Evolutionary conservation across 1,140 invertebrate genomes (phyloP), one percentile per base, ranked within the genome.

Genomic region (Mizuhopecten yessoensis): DNA sequence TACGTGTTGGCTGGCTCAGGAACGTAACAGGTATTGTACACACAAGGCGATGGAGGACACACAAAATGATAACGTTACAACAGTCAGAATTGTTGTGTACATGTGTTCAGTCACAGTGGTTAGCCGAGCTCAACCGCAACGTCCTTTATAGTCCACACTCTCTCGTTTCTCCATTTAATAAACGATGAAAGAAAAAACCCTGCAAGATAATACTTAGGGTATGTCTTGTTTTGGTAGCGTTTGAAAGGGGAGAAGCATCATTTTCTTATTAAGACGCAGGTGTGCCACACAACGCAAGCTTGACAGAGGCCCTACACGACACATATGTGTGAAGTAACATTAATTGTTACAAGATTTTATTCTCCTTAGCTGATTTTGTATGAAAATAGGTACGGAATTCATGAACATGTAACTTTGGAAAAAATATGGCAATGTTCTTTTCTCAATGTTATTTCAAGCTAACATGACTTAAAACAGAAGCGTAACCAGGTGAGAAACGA

Each of bases 91-190:
- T n/a, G n/a, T 13, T 39, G 36, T 39, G 57, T 9, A 75, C 57
- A 75, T 75, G 57, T 75, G 57, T 75, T 29, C 57, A 75, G n/a
- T n/a, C n/a, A n/a, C n/a, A n/a, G 45, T n/a, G 57, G 57, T 29
- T 75, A 75, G 57, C 57, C 23, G 57, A 75, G n/a, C 57, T 75
- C 57, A 75, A 75, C 57, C 57, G 57, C 57, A 75, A 29, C 57
- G 57, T 75, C 57, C 36, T 75, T 75, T n/a, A 75, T 75, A 29
- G 57, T 75, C n/a, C 5, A 75, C 57, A 75, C 57, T 75, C 57
- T 75, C n/a, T 75, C 57, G 57, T 75, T 75, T 75, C 57, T 75
- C 57, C 57, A 75, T 75, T 75, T 75, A 75, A 75, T 75, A 75
- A 75, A 75, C 23, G 57, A 75, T 75, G 57, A 75, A 75, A 75